Evolutionary conservation across 2,113 vertebrate genomes (phyloP), one percentile per base, ranked within the genome.

Genomic region (Grammomys surdaster): DNA sequence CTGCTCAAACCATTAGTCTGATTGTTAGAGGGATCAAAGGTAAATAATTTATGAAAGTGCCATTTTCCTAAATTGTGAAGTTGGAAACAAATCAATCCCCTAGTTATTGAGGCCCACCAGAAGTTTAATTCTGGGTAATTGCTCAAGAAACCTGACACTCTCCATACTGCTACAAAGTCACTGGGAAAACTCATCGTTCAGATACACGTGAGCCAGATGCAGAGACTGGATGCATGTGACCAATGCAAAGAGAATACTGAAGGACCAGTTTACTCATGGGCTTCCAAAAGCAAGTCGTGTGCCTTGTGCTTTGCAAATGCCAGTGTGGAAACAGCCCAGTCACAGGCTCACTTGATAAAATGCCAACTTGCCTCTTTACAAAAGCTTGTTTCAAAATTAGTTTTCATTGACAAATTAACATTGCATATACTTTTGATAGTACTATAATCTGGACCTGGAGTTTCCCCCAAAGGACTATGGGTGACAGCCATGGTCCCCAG

Each of bases 11-110:
- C 97, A 97, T 97, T 97, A 97, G 56, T 91, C 98, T 98, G 96
- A 97, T 98, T 98, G 97, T 98, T 97, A 98, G 95, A 98, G 98
- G 98, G 89, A 98, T 96, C 97, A 96, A 97, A 97, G 97, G 98
- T 99, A 98, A 99, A 99, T 99, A 99, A 99, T 99, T 98, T 97
- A 99, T 98, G 98, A 97, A 97, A 96, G 96, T 98, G 97, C 98
- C 98, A 99, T 94, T 99, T 98, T 98, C 98, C 98, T 98, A 98
- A 98, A 98, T 99, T 99, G 98, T 99, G 98, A 99, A 98, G 95
- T 98, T 98, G 7, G 98, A 99, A 99, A 99, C 98, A 97, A 98
- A 99, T 99, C 98, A 98, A 99, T 99, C 98, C 98, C 96, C 98
- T 98, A 99, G 98, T 98, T 97, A 97, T 97, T 98, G 98, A 98